phyloP scores from a whole-genome alignment of 2,113 vertebrate species.

The Irena cyanogastra region DNA sequence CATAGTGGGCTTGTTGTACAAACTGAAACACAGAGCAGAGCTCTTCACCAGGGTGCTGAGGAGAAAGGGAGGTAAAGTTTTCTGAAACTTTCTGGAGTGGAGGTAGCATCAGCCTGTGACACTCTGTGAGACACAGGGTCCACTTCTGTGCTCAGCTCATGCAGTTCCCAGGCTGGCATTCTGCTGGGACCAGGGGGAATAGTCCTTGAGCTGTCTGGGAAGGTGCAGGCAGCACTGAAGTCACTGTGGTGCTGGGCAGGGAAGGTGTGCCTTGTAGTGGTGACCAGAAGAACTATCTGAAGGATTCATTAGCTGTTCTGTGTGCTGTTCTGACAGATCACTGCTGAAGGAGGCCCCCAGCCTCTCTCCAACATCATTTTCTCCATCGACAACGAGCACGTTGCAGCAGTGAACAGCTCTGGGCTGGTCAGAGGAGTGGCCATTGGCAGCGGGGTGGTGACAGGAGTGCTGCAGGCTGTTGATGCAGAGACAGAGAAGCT shows the following conservation, averaged over 20 bases:
- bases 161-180: background rate
- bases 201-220: background rate
- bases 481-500: constrained; percentile 89
- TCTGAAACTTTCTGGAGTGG: background rate
- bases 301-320: background rate
- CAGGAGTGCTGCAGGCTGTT: constrained; percentile 86
- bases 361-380: constrained; percentile 94
- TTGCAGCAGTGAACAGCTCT: constrained; percentile 75
- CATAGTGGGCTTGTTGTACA: background rate
- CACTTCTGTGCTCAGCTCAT: background rate
- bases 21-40: background rate
- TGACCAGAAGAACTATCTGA: background rate
- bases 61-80: background rate
- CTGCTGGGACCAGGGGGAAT: background rate
- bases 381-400: constrained; percentile 75
- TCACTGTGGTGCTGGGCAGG: background rate
- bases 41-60: background rate
- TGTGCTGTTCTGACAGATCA: constrained; percentile 73
- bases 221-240: background rate
- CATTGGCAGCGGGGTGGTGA: constrained; percentile 80
- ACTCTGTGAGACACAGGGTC: background rate
- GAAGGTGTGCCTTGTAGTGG: background rate
- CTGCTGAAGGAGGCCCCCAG: constrained; percentile 93
- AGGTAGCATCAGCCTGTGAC: background rate
- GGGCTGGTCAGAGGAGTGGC: constrained; percentile 81